phyloP scores from a whole-genome alignment of 2,113 vertebrate genomes.

The Connochaetes taurinus region DNA sequence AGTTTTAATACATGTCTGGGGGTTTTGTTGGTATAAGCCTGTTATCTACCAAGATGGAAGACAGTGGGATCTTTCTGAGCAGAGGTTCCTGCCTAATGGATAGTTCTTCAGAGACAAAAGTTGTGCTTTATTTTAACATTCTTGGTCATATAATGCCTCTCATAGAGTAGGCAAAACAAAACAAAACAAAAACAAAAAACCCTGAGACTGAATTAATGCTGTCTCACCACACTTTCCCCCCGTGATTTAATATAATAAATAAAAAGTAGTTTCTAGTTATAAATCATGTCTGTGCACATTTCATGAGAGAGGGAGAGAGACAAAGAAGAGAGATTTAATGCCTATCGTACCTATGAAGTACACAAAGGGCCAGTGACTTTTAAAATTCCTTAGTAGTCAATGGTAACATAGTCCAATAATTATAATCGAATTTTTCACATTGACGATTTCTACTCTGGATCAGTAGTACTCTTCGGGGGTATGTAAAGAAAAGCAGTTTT shows the following conservation, averaged over 20 bases:
- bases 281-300: neutral
- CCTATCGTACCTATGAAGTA: neutral
- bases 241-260: neutral
- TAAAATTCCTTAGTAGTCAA: neutral
- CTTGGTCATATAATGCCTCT: neutral
- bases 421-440: neutral
- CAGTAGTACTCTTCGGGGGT: neutral
- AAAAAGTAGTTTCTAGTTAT: neutral
- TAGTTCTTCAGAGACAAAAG: neutral
- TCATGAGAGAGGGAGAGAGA: neutral
- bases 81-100: neutral
- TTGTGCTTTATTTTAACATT: neutral
- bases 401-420: neutral
- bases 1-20: neutral
- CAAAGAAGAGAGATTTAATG: neutral
- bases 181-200: fast-evolving
- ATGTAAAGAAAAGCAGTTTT: neutral
- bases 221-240: neutral
- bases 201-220: neutral
- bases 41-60: neutral
- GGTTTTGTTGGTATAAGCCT: neutral
- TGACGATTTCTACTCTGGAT: neutral
- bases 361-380: neutral
- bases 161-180: neutral
- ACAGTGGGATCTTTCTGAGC: neutral